A percentile compares a stretch with the other conserved stretches of the same genome.
Conservation (phyloP, 2,888 invertebrate species). For the Hemicrepidius hirtus region DNA sequence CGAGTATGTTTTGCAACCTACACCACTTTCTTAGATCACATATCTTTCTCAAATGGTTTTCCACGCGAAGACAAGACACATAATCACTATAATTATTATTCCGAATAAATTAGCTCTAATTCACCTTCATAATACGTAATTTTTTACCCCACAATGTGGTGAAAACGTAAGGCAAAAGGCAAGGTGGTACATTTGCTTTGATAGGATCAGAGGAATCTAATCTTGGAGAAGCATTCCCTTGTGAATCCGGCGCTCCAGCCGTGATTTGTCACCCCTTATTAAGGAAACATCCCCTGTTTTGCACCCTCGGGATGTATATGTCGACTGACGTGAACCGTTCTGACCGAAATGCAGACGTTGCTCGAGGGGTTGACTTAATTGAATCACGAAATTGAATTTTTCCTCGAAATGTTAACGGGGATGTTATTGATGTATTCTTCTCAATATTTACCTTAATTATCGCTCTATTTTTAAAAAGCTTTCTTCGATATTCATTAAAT, state of each 20-base stretch:
- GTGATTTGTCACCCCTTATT: conserved; percentile 66
- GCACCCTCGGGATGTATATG: conserved; percentile 58
- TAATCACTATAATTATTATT: too few relatives aligned
- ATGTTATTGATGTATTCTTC: conserved; percentile 21
- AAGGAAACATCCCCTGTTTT: conserved; percentile 60
- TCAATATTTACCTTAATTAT: conserved; percentile 26
- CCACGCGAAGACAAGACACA: too few relatives aligned
- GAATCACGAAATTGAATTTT: conserved; percentile 48
- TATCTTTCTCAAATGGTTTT: too few relatives aligned
- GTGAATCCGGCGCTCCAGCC: conserved; percentile 59
- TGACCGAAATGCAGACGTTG: conserved; percentile 48
- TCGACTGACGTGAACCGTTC: conserved; percentile 56
- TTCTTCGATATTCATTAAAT: not conserved
- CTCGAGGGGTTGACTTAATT: conserved; percentile 48
- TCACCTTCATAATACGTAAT: too few relatives aligned
- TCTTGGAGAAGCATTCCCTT: conserved; percentile 63
- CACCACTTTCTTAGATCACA: too few relatives aligned
- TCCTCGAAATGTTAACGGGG: conserved; percentile 32
- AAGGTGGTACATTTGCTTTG: conserved; percentile 61
- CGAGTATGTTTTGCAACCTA: too few relatives aligned
- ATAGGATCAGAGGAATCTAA: conserved; percentile 63
- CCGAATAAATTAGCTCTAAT: too few relatives aligned
- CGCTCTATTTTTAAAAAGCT: not conserved
- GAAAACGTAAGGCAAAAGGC: conserved; percentile 40
- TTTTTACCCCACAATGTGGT: conserved; percentile 22